Evolutionary conservation across 30 jellyfish, hydroid and myxozoan genomes (phyloP).

Genomic region (Cassiopea andromeda): DNA sequence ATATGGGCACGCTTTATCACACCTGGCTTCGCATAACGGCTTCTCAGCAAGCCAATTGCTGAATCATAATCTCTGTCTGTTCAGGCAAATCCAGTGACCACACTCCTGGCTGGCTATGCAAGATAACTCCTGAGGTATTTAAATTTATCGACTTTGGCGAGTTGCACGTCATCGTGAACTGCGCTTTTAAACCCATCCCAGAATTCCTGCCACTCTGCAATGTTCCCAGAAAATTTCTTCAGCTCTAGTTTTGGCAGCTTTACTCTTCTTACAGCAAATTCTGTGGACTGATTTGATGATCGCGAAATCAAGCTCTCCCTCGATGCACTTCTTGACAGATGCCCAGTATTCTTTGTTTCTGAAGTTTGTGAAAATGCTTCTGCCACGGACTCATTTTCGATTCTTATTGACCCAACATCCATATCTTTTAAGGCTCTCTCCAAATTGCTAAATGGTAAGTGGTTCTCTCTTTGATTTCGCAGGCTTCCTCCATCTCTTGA

Average conservation of each 20-base stretch:
- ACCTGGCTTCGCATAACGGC: constrained; percentile 6
- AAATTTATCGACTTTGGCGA: constrained; percentile 31
- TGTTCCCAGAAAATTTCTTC: constrained; percentile 35
- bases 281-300: background rate
- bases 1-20: no score
- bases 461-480: constrained; percentile 29
- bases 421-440: constrained; percentile 8
- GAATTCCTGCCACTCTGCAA: constrained; percentile 42
- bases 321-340: background rate
- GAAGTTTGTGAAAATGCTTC: background rate
- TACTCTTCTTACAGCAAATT: background rate
- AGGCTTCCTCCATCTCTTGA: constrained; percentile 28
- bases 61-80: constrained; percentile 10
- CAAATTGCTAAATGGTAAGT: background rate
- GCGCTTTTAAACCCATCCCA: no score
- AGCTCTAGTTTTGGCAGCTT: no score
- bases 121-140: constrained; percentile 19
- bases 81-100: no score
- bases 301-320: constrained; percentile 8
- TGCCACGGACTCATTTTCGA: constrained; percentile 5
- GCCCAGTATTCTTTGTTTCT: background rate
- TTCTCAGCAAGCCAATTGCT: constrained; percentile 2
- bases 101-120: constrained; percentile 33
- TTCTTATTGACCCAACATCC: no score
- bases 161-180: constrained; percentile 20